phyloP scores from a whole-genome alignment of 2,113 vertebrate genomes.

The Platichthys stellatus region DNA sequence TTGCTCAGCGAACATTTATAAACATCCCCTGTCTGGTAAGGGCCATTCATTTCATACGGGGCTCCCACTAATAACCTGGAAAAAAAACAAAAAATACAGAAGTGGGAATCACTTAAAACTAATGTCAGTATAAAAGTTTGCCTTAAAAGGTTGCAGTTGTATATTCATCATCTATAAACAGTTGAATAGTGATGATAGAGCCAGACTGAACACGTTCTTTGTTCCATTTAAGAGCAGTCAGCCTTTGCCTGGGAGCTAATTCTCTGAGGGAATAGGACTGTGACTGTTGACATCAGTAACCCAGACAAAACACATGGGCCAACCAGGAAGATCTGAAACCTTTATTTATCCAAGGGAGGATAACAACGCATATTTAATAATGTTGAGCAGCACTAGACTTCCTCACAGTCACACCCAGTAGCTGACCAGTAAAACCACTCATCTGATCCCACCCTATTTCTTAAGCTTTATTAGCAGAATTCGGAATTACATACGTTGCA shows the following conservation, averaged over 20 bases:
- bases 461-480: too few species aligned
- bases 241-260: not conserved
- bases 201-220: not conserved
- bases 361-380: conserved; percentile 33
- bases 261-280: conserved; percentile 12
- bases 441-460: not conserved
- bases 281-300: conserved; percentile 29
- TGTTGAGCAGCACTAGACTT: conserved; percentile 8
- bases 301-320: conserved; percentile 13
- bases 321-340: conserved; percentile 3
- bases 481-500: too few species aligned
- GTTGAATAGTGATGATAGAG: not conserved
- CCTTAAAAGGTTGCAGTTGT: not conserved
- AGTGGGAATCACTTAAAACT: conserved; percentile 1
- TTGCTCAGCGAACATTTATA: conserved; percentile 91
- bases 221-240: not conserved
- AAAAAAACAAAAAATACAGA: conserved; percentile 28
- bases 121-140: not conserved
- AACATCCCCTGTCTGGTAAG: conserved; percentile 93
- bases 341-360: conserved; percentile 33
- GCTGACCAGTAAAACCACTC: not conserved
- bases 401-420: conserved; percentile 11
- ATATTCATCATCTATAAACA: not conserved
- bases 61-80: conserved; percentile 95
- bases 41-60: conserved; percentile 93